Evolutionary conservation across 2,113 vertebrate genomes (phyloP), one percentile per base, ranked within the genome.

Genomic region (Glareola pratincola): DNA sequence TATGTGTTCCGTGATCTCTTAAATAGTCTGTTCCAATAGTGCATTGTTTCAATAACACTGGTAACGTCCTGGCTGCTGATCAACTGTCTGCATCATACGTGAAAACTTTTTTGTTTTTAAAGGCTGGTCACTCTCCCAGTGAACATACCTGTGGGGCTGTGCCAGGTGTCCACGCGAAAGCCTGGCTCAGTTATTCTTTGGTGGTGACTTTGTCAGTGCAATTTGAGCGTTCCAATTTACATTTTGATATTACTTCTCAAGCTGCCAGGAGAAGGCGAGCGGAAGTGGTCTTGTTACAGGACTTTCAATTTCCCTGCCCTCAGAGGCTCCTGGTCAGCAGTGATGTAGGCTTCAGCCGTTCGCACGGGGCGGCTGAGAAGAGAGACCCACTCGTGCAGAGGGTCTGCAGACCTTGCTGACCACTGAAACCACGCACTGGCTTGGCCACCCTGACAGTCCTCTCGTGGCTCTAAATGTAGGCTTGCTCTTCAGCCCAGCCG

Each of bases 1-100:
- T 89, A 84, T 4, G 22, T 92, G 60, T 94, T 80, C 23, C 50
- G 50, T 66, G n/a, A 80, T 90, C 87, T 73, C 66, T 92, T 82
- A 68, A 82, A 71, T 71, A 74, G 76, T 71, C 64, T 71, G 19
- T 89, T 89, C 64, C 63, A 91, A 14, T 14, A 77, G 22, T 5
- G 2, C n/a, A 67, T 60, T 51, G 53, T 68, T 96, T 75, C 53
- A 51, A 4, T 56, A 71, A n/a, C 39, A 56, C 14, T 36, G 34
- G 11, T 59, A 29, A 8, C 26, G 17, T 76, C 41, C 36, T 68
- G 10, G 27, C 64, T 89, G 51, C 12, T 67, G 80, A 71, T 84
- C 50, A 21, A 56, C 43, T 63, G 22, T 59, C 47, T 71, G 11
- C 56, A 67, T 74, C 41, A 9, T 37, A 34, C 2, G 0, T 29